Base-by-base conservation (phyloP, 2,113 vertebrate genomes). In the Lophius piscatorius region DNA sequence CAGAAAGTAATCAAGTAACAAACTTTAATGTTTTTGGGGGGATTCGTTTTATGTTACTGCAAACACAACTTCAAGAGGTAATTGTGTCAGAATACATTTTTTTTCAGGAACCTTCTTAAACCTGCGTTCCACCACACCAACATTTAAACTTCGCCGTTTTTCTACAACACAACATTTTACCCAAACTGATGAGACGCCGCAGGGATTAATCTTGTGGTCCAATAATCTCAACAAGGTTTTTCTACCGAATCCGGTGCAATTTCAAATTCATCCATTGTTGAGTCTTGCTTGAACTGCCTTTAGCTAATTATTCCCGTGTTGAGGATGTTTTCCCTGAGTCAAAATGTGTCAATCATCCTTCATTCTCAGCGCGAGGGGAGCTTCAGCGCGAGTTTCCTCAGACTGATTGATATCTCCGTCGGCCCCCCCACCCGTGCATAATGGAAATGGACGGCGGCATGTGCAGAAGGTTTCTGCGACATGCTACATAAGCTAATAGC, bases 391-490 rank as follows among this genome's bases (percentile, higher is more conserved):
- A 65, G 67, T 36, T 57, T 82, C 75, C 47, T 47, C 49, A 23
- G 18, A 42, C 78, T 83, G 85, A 87, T 87, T 74, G 81, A 90
- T 88, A 79, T 86, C 76, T 88, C 69, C 51, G 64, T 60, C 52
- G 81, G 58, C 69, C 72, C 49, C 64, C 57, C 61, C 52, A 50
- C 69, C 73, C 72, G 36, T 60, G 44, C 40, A 59, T 77, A 76
- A 81, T 74, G 61, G 67, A 73, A 80, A 86, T 76, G 74, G 83
- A 78, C 81, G 78, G 66, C 63, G 31, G 69, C 52, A 22, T 20
- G 13, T 36, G 51, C 61, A 44, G 24, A 61, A 20, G 22, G 9
- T 76, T 72, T 73, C 76, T 38, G 33, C 34, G 67, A 16, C 70
- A 70, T 74, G 85, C 76, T 67, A 82, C 83, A 86, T 86, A 80